These are phyloP conservation scores for Branchellion lobata DNA, from an alignment of 2,888 invertebrate species.

Conservation along the genomic window DNA sequence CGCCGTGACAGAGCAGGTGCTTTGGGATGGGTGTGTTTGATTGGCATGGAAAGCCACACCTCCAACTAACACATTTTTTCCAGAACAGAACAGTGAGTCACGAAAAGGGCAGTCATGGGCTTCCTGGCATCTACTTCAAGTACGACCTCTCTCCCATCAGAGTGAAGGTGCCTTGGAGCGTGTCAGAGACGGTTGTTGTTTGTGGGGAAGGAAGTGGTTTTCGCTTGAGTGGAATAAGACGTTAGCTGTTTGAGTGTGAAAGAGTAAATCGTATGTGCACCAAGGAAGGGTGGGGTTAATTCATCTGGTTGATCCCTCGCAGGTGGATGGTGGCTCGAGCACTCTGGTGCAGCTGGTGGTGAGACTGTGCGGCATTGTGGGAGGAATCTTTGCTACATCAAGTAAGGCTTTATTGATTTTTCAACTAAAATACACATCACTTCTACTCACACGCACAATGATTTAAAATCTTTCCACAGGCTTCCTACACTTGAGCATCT, in stretches of 20 bases:
- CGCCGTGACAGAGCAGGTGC: slow-evolving; percentile 78
- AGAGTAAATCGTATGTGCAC: no score
- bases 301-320: no score
- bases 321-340: slow-evolving; percentile 23
- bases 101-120: slow-evolving; percentile 80
- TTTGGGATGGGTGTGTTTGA: slow-evolving; percentile 41
- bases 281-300: no score
- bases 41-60: neutral
- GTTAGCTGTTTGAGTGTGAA: no score
- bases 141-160: slow-evolving; percentile 89
- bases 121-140: slow-evolving; percentile 90
- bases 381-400: slow-evolving; percentile 86
- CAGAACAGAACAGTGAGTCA: slow-evolving; percentile 75
- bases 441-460: no score
- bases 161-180: slow-evolving; percentile 64
- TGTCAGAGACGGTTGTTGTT: no score
- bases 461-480: neutral
- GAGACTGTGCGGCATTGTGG: slow-evolving; percentile 84
- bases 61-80: neutral
- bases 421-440: no score
- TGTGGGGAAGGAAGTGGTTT: no score
- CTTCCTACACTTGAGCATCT: neutral
- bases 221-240: no score
- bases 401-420: slow-evolving; percentile 43
- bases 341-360: slow-evolving; percentile 73